Base-by-base conservation (phyloP, 1,140 invertebrate genomes). In the Danaus plexippus region DNA sequence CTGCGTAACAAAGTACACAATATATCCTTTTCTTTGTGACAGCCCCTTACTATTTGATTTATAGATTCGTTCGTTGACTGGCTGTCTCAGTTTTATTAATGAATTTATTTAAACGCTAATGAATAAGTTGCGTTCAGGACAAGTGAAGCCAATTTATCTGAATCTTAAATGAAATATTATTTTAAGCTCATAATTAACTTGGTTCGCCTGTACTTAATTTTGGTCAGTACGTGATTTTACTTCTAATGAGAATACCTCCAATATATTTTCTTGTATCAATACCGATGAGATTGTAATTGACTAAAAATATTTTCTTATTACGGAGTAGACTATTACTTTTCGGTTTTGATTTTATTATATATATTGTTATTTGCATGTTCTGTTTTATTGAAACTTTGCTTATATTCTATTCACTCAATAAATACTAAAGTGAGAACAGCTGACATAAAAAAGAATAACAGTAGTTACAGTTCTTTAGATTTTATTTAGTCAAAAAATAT, bases 41-140 rank as follows among this genome's bases (percentile, higher is more conserved):
- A 79, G 75, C 73, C 83, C 78, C 81, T 80, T 73, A 82, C 80
- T 77, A 85, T 85, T 86, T 86, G 83, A 86, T 86, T 86, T 86
- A 86, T 85, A 80, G 81, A 82, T 79, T 74, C 73, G 67, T 75
- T 58, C 77, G 81, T 73, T 77, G 80, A 83, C 80, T 80, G 74
- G 69, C 75, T 83, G 80, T 86, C 80, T 79, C 75, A 65, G 69
- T 66, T 75, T 84, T 84, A 85, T 86, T 86, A 86, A 86, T 86
- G 80, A 86, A 83, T 85, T 85, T 83, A 85, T 86, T 86, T 86
- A 79, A 86, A 84, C 79, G 72, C 80, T 84, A 86, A 86, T 84
- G 83, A 86, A 86, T 77, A 80, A 84, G 65, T 79, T 77, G 72
- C 80, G 75, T 79, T 80, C 63, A 59, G 67, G 71, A 83, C 80